Evolutionary conservation across 2,797 vertebrate genomes (phyloP), one percentile per base, ranked within the genome.

Genomic region (Crypturellus tataupa): DNA sequence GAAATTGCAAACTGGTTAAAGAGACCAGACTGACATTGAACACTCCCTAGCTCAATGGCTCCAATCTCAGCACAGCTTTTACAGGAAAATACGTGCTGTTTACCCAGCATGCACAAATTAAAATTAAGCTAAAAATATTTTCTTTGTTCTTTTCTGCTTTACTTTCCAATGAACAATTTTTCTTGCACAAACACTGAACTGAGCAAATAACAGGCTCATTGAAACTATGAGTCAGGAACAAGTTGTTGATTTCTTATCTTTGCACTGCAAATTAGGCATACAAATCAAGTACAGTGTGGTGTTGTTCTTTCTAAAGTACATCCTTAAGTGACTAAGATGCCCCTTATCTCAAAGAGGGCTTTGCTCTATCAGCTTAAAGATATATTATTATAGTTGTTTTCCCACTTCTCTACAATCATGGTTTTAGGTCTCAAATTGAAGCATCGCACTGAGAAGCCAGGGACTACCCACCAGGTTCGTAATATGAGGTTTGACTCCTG

Each of bases 1-100:
- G 88, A 95, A 95, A 94, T 94, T 60, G 82, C 87, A 84, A 94
- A 89, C 75, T 96, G 71, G 94, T 95, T 97, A 96, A 96, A 94
- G 91, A 96, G 96, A 94, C 87, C 94, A 92, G 95, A 94, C 83
- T 80, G 67, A 91, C 89, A 86, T 8, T 59, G 93, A 96, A n/a
- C 76, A 70, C 70, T 96, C 72, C 63, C 44, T n/a, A 42, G 65
- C 93, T 97, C 93, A 95, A 81, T 94, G 85, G 80, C 68, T 95
- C 39, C 51, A 92, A 94, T 96, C 94, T 47, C 88, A 88, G 70
- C 82, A 80, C 37, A 88, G 55, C 86, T 96, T 97, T 84, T 85
- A 85, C 62, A 80, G 85, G 77, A 92, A 96, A 97, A 94, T 80
- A 64, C 80, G 70, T 80, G 91, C 93, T 86, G 89, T 96, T 96